Conservation (phyloP, 2,113 vertebrate species). For the Carlito syrichta region DNA sequence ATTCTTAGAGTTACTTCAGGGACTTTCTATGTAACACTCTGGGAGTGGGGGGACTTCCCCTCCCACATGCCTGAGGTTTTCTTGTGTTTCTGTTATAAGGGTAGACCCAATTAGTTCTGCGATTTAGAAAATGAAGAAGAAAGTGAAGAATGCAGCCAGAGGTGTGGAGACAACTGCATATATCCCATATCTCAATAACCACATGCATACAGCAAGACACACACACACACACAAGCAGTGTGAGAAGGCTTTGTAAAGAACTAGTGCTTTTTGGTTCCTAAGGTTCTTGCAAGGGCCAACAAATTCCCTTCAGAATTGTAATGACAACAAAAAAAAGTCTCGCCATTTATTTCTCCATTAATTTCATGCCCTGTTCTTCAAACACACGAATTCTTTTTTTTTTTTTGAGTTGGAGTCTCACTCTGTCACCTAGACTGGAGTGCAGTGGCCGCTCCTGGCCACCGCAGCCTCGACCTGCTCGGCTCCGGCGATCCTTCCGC, state of each 20-base stretch:
- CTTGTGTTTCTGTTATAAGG: neutral
- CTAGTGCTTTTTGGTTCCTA: neutral
- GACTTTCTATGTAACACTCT: neutral
- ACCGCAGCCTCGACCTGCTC: too few species aligned
- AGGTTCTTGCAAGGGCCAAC: neutral
- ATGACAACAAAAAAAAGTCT: neutral
- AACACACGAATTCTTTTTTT: neutral
- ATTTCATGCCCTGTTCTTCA: neutral
- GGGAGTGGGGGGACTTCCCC: neutral
- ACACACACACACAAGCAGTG: too few species aligned
- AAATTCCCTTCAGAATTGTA: neutral
- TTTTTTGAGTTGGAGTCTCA: too few species aligned
- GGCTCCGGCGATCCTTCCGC: too few species aligned
- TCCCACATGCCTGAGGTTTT: neutral
- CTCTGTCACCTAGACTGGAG: too few species aligned
- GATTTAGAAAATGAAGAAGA: neutral
- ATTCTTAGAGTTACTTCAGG: neutral
- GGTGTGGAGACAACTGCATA: rapidly evolving
- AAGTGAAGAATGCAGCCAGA: neutral
- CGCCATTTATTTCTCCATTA: neutral
- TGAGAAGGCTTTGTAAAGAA: neutral
- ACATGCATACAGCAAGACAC: rapidly evolving
- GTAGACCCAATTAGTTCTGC: neutral
- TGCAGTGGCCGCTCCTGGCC: too few species aligned
- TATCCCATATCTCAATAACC: rapidly evolving